These are phyloP conservation scores for Rhyzopertha dominica DNA, from an alignment of 1,140 invertebrate species.

Conservation along the genomic window DNA sequence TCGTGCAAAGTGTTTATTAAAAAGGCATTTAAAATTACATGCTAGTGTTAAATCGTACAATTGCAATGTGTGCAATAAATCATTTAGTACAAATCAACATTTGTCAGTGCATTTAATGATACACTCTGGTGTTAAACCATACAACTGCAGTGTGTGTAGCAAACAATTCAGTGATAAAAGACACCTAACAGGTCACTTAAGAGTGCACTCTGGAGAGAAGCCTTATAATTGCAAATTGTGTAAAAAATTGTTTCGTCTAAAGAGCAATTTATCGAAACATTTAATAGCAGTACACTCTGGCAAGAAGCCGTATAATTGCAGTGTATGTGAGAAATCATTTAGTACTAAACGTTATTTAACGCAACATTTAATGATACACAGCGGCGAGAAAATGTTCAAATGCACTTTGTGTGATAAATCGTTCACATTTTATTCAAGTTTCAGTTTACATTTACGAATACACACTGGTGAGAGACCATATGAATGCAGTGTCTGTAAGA, in stretches of 20 bases:
- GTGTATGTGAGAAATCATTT: slow-evolving; percentile 32
- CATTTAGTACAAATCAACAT: too few relatives aligned
- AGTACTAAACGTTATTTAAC: slow-evolving; percentile 23
- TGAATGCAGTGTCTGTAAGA: slow-evolving; percentile 18
- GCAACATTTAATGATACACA: slow-evolving; percentile 41
- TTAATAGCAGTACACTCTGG: slow-evolving; percentile 54
- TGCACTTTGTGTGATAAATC: slow-evolving; percentile 51
- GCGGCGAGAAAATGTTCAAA: slow-evolving; percentile 34
- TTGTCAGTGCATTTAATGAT: too few relatives aligned
- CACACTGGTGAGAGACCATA: slow-evolving; percentile 49
- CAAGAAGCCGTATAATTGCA: slow-evolving; percentile 53
- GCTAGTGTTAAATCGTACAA: too few relatives aligned
- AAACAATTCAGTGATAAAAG: slow-evolving; percentile 20
- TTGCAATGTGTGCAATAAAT: too few relatives aligned
- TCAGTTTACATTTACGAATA: slow-evolving; percentile 57
- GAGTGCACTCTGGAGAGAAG: slow-evolving; percentile 20
- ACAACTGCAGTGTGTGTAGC: slow-evolving; percentile 16
- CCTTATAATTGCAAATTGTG: slow-evolving; percentile 36
- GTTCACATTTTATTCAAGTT: slow-evolving; percentile 50
- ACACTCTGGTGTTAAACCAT: too few relatives aligned
- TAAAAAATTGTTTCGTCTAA: slow-evolving; percentile 48
- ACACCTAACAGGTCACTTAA: slow-evolving; percentile 22
- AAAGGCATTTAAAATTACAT: too few relatives aligned
- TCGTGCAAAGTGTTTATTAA: too few relatives aligned
- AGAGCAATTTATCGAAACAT: slow-evolving; percentile 60